Conservation (phyloP, 2,888 invertebrate species). For the Pelosia muscerda region DNA sequence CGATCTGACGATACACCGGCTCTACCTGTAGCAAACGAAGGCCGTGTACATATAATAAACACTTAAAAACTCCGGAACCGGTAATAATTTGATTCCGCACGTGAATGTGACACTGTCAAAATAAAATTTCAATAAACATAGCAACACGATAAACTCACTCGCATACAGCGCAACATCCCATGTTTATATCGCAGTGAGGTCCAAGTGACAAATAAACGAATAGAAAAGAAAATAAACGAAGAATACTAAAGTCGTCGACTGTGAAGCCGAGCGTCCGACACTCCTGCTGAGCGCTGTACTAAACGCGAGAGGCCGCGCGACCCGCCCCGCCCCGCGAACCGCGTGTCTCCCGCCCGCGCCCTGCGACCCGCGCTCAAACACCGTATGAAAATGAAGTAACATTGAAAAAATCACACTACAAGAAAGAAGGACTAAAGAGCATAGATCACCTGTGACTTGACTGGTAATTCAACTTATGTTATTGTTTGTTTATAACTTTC, state of each 20-base stretch:
- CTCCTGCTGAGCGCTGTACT: constrained; percentile 87
- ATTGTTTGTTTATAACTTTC: constrained; percentile 61
- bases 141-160: constrained; percentile 70
- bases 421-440: constrained; percentile 57
- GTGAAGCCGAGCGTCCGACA: constrained; percentile 85
- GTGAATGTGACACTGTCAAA: constrained; percentile 85
- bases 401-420: constrained; percentile 72
- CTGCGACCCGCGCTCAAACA: constrained; percentile 76
- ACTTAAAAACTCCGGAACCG: constrained; percentile 85
- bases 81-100: constrained; percentile 81
- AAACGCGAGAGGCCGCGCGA: constrained; percentile 83
- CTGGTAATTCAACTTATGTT: constrained; percentile 50
- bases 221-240: constrained; percentile 87
- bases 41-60: constrained; percentile 81
- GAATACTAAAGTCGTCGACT: constrained; percentile 85
- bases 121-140: constrained; percentile 71
- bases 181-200: constrained; percentile 69
- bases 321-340: constrained; percentile 73
- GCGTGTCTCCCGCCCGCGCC: constrained; percentile 71
- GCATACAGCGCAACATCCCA: constrained; percentile 70
- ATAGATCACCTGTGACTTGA: constrained; percentile 41
- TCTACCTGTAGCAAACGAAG: constrained; percentile 81
- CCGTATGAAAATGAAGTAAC: constrained; percentile 73
- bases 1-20: constrained; percentile 74
- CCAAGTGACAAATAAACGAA: constrained; percentile 84